These are phyloP conservation scores for Synanthedon formicaeformis DNA, from an alignment of 2,888 invertebrate species.

Conservation along the genomic window DNA sequence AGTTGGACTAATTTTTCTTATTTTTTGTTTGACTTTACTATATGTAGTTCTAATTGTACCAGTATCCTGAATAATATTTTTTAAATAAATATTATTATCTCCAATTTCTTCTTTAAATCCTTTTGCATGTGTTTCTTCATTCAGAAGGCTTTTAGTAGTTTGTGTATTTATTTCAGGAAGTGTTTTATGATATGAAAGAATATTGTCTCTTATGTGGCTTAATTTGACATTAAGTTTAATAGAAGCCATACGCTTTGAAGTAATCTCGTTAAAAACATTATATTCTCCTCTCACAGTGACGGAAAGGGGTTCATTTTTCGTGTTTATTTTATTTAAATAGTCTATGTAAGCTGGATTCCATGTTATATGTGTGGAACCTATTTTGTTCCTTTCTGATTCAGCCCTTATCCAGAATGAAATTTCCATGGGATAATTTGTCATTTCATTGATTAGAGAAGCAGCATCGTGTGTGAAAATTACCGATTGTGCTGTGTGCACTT, in stretches of 20 bases:
- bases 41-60: conserved; percentile 29
- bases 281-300: conserved; percentile 21
- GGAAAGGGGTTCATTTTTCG: conserved; percentile 12
- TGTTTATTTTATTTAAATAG: conserved; percentile 26
- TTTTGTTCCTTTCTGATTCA: conserved; percentile 14
- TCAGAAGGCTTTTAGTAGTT: conserved; percentile 4
- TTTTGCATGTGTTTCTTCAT: neutral
- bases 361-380: conserved; percentile 34
- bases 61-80: conserved; percentile 9
- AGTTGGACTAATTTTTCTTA: conserved; percentile 5
- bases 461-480: conserved; percentile 24
- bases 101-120: neutral
- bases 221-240: conserved; percentile 36
- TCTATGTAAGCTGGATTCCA: conserved; percentile 34
- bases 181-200: conserved; percentile 12
- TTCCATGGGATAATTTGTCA: conserved; percentile 40
- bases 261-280: conserved; percentile 35
- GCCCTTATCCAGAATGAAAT: conserved; percentile 31
- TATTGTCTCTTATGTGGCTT: conserved; percentile 22
- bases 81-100: neutral
- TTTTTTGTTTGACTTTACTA: conserved; percentile 14
- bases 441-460: conserved; percentile 25
- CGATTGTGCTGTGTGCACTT: conserved; percentile 19
- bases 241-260: conserved; percentile 34
- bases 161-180: conserved; percentile 11